These are phyloP conservation scores for Lasioglossum calceatum DNA, from an alignment of 2,888 invertebrate genomes.

Conservation along the genomic window DNA sequence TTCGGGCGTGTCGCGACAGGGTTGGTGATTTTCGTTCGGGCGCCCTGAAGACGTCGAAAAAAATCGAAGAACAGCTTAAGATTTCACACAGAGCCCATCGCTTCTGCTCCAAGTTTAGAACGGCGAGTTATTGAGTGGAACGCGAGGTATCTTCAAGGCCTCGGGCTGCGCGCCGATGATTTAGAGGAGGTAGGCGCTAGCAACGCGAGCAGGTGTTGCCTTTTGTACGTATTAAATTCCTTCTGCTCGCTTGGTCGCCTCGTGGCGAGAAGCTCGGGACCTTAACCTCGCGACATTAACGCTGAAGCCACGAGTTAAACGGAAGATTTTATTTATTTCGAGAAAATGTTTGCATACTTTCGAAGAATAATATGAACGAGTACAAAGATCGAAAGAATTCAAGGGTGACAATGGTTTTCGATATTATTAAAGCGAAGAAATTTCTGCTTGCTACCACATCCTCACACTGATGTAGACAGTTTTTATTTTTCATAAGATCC, in stretches of 20 bases:
- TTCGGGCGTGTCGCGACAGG: not conserved
- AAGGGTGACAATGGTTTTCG: no score
- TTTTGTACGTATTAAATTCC: constrained; percentile 37
- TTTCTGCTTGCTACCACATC: no score
- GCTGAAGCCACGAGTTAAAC: not conserved
- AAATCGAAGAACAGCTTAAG: not conserved
- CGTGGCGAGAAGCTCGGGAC: not conserved
- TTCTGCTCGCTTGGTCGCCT: not conserved
- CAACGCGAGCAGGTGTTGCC: constrained; percentile 22
- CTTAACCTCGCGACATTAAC: constrained; percentile 14
- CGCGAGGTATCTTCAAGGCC: constrained; percentile 23
- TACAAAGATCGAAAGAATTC: no score
- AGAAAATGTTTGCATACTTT: no score
- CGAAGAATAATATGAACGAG: no score
- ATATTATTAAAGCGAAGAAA: no score
- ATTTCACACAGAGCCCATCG: not conserved
- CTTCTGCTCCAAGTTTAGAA: constrained; percentile 12
- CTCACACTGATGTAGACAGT: not conserved
- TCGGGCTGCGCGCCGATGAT: constrained; percentile 12
- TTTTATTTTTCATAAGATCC: not conserved
- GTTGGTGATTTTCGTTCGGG: not conserved
- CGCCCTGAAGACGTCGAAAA: not conserved
- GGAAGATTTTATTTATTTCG: not conserved
- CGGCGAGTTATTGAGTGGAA: constrained; percentile 2
- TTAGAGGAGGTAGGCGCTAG: constrained; percentile 10